phyloP scores from a whole-genome alignment of 2,888 invertebrate genomes.

The Drosophila lacicola region DNA sequence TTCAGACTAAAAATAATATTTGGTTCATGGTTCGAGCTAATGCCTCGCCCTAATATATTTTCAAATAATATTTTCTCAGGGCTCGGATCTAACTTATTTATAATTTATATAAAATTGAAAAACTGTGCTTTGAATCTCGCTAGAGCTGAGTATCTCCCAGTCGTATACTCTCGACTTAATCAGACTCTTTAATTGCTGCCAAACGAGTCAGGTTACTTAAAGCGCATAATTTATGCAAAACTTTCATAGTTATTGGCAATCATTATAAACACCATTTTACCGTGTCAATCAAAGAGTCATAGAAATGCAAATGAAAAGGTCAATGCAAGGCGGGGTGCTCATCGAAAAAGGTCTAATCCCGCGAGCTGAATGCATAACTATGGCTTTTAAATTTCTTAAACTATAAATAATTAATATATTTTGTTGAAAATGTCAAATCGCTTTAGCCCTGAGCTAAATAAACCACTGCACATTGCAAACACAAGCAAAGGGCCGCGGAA shows the following conservation, averaged over 20 bases:
- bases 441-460: slow-evolving; percentile 66
- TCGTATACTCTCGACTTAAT: background rate
- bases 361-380: background rate
- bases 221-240: slow-evolving; percentile 1
- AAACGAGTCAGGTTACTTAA: background rate
- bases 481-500: slow-evolving; percentile 1
- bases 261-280: background rate
- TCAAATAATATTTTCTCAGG: too few relatives aligned
- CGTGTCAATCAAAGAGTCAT: slow-evolving; percentile 5
- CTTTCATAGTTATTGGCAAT: slow-evolving; percentile 7
- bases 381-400: slow-evolving; percentile 1
- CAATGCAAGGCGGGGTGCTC: slow-evolving; percentile 42
- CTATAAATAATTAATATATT: slow-evolving; percentile 45
- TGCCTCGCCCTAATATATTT: too few relatives aligned
- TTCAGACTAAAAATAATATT: too few relatives aligned
- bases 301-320: slow-evolving; percentile 50
- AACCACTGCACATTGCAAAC: slow-evolving; percentile 20
- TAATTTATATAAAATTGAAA: too few relatives aligned
- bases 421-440: slow-evolving; percentile 55
- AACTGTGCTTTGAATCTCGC: too few relatives aligned
- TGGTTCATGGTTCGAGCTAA: too few relatives aligned
- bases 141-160: background rate
- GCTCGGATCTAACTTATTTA: too few relatives aligned
- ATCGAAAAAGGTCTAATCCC: slow-evolving; percentile 22
- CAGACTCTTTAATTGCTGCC: background rate